These are phyloP conservation scores for Cerceris rybyensis DNA, from an alignment of 2,888 invertebrate genomes.

Conservation along the genomic window DNA sequence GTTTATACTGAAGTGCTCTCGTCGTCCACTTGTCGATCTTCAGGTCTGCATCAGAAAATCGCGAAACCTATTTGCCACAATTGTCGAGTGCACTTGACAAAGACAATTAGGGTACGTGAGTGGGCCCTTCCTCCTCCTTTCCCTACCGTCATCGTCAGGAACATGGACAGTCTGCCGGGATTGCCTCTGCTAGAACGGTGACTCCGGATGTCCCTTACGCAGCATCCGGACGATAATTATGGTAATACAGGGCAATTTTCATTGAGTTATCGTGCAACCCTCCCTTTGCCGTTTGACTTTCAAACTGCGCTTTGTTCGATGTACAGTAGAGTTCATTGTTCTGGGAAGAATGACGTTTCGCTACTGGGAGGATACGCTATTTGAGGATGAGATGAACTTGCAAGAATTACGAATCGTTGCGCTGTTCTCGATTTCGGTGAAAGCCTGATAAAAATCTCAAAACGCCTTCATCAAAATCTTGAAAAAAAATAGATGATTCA, in stretches of 20 bases:
- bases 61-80: constrained; percentile 38
- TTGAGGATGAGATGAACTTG: no score
- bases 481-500: no score
- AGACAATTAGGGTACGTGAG: constrained; percentile 48
- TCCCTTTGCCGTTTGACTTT: constrained; percentile 9
- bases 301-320: constrained; percentile 21
- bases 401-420: no score
- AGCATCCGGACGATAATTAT: constrained; percentile 34
- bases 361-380: no score
- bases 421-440: no score
- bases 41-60: constrained; percentile 41
- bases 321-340: neutral
- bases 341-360: no score
- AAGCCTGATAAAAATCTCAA: no score
- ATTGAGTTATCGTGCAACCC: constrained; percentile 31
- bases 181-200: constrained; percentile 9
- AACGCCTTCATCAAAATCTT: no score
- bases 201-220: neutral
- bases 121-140: constrained; percentile 18
- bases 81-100: constrained; percentile 40
- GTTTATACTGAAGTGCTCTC: constrained; percentile 40
- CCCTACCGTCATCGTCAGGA: constrained; percentile 13
- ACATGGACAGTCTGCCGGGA: constrained; percentile 3
- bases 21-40: constrained; percentile 28
- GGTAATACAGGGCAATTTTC: constrained; percentile 36